Conservation (phyloP, 2,113 vertebrate species). For the Proterorhinus semilunaris region DNA sequence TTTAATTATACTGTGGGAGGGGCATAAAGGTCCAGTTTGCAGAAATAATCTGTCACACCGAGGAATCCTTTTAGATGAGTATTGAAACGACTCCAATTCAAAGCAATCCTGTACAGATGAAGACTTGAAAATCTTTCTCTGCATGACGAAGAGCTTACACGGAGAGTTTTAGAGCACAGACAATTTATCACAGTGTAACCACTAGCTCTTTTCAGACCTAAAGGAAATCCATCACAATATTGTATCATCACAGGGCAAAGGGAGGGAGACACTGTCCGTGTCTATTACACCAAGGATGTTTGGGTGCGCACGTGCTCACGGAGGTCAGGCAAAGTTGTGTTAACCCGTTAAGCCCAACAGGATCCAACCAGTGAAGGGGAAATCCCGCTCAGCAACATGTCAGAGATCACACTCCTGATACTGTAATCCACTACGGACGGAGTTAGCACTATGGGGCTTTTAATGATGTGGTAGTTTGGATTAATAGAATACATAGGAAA, state of each 20-base stretch:
- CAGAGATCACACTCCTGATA: constrained; percentile 28
- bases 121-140: no score
- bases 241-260: background rate
- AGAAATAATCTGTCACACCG: no score
- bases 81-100: no score
- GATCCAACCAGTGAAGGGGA: constrained; percentile 19
- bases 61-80: no score
- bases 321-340: constrained; percentile 45
- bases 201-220: background rate
- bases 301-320: background rate
- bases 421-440: constrained; percentile 1
- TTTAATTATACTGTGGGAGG: no score
- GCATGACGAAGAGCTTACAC: background rate
- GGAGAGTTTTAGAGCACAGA: background rate
- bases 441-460: constrained; percentile 10
- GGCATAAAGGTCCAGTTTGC: no score
- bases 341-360: constrained; percentile 42
- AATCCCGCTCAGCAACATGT: constrained; percentile 44
- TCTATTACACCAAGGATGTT: constrained; percentile 11
- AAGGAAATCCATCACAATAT: background rate
- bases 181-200: background rate
- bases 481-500: background rate
- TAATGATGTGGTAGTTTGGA: background rate
- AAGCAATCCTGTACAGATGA: no score
- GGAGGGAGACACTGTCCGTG: constrained; percentile 4